Conservation (phyloP, 2,797 vertebrate genomes). For the Myotis planiceps region DNA sequence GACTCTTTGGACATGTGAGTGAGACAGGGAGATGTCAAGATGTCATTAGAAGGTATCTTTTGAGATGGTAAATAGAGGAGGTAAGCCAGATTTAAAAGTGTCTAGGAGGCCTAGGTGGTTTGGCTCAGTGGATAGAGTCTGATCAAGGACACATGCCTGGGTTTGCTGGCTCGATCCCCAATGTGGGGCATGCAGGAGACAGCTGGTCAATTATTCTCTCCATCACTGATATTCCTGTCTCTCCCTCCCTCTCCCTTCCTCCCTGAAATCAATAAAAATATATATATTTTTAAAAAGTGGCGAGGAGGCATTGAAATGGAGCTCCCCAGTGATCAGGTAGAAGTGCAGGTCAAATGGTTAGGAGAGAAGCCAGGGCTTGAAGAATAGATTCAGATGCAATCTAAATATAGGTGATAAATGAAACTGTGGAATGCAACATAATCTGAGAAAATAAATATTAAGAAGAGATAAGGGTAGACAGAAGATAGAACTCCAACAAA, state of each 20-base stretch:
- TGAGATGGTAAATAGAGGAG: neutral
- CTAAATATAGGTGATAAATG: neutral
- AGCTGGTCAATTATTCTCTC: no score
- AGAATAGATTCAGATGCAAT: neutral
- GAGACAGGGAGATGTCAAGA: neutral
- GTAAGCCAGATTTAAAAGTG: neutral
- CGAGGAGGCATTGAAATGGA: neutral
- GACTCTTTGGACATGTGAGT: neutral
- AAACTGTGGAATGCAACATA: neutral
- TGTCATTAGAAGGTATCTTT: neutral
- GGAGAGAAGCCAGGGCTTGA: neutral
- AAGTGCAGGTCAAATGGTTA: neutral
- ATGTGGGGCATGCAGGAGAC: no score
- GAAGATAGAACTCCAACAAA: neutral
- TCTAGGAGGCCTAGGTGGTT: neutral
- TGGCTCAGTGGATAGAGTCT: no score
- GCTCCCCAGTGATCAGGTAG: neutral
- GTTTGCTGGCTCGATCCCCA: no score
- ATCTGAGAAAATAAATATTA: neutral
- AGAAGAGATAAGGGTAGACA: neutral
- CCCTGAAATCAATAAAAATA: no score
- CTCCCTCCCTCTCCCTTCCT: no score
- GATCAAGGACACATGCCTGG: no score
- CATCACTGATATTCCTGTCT: no score
- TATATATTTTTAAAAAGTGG: no score